Evolutionary conservation across 1,140 invertebrate species (phyloP), one percentile per base, ranked within the genome.

Genomic region (Drosophila pseudoobscura): DNA sequence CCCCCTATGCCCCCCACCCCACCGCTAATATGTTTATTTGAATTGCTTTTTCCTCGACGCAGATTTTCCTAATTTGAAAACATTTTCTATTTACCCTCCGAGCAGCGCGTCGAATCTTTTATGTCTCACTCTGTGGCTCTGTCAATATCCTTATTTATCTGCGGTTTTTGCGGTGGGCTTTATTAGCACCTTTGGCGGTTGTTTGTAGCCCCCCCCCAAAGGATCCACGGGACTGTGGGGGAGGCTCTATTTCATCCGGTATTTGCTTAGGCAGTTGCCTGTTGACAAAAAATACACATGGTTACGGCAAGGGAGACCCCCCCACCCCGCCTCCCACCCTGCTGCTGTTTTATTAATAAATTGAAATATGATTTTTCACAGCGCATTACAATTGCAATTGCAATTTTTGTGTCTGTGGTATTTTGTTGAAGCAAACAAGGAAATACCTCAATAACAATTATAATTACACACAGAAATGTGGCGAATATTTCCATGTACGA

Each of bases 141-240:
- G 72, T 75, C 72, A 75, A 75, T 75, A 75, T 75, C 44, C 51
- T 66, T 75, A 46, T 75, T 75, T 68, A 66, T 55, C 41, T 75
- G 68, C 52, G 72, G 72, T 75, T 63, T 63, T 31, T 5, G 51
- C 31, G 59, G 7, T 54, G 61, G 50, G 65, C 43, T 75, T 57
- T 75, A 69, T 69, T 69, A 69, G 52, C 64, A 70, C 66, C 66
- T 70, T 50, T 39, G 35, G 66, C 64, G 66, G 45, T 69, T 69
- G 63, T 69, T 69, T 47, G 50, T 17, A 9, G 17, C 49, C 29
- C 39, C 8, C 20, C 39, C 17, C 17, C 17, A 0, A 44, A 20
- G 20, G 61, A 63, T 63, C 49, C 58, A 58, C 20, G 0, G 24
- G 24, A 26, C 5, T 4, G 24, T 26, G 24, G 57, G 24, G 57